These are phyloP conservation scores for Drosophila sp. DNA, from an alignment of 1,140 invertebrate genomes.

Conservation along the genomic window DNA sequence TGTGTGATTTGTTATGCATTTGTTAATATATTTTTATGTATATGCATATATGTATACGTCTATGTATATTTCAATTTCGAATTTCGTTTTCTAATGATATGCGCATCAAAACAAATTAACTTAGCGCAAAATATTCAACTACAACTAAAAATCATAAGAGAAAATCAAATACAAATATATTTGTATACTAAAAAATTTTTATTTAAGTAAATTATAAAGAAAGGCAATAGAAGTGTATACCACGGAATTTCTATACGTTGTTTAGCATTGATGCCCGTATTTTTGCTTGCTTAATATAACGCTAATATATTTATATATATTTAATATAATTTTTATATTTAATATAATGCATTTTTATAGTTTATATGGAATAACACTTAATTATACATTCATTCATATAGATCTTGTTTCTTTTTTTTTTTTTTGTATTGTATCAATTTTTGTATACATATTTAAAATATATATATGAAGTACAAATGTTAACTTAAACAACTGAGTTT, in stretches of 20 bases:
- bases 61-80: conserved; percentile 32
- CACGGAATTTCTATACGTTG: conserved; percentile 63
- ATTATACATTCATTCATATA: conserved; percentile 74
- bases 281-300: conserved; percentile 62
- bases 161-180: conserved; percentile 34
- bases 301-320: conserved; percentile 59
- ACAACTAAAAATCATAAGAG: conserved; percentile 34
- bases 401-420: conserved; percentile 38
- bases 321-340: conserved; percentile 68
- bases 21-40: conserved; percentile 66
- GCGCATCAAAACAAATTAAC: conserved; percentile 68
- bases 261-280: conserved; percentile 64
- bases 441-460: conserved; percentile 60
- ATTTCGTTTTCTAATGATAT: conserved; percentile 73
- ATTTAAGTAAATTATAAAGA: conserved; percentile 78
- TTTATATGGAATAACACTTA: conserved; percentile 83
- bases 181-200: conserved; percentile 66
- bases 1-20: conserved; percentile 64
- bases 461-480: conserved; percentile 42
- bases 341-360: conserved; percentile 79
- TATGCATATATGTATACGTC: conserved; percentile 55
- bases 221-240: conserved; percentile 79
- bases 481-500: conserved; percentile 41
- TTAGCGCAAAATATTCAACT: conserved; percentile 54
- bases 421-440: conserved; percentile 39